A percentile compares a stretch with the other conserved stretches of the same genome.
Evolutionary conservation across 2,888 invertebrate genomes (phyloP).

Genomic region (Caenorhabditis sp.): DNA sequence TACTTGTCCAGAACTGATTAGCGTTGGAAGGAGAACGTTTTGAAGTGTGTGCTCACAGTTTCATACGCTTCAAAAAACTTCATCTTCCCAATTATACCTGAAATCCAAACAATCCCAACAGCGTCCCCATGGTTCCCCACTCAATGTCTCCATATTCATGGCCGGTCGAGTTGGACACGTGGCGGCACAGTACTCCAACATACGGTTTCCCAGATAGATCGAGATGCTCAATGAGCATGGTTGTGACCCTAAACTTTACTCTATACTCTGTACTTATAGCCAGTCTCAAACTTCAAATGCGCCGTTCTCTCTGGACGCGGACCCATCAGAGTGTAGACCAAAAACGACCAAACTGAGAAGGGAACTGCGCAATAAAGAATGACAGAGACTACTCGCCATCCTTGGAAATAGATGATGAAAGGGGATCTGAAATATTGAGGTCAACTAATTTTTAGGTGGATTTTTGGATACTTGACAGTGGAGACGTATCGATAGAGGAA

Average conservation of each 20-base stretch:
- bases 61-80: too few species aligned
- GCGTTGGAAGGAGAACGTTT: too few species aligned
- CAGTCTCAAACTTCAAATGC: slow-evolving; percentile 34
- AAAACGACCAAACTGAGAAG: slow-evolving; percentile 20
- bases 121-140: slow-evolving; percentile 18
- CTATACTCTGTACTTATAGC: background rate
- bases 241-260: slow-evolving; percentile 7
- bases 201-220: slow-evolving; percentile 23
- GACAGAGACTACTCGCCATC: slow-evolving; percentile 8
- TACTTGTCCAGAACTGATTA: too few species aligned
- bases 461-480: slow-evolving; percentile 8
- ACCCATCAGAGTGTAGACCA: slow-evolving; percentile 6
- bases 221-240: slow-evolving; percentile 23
- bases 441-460: too few species aligned
- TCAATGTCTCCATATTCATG: slow-evolving; percentile 29
- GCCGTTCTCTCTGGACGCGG: slow-evolving; percentile 30
- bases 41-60: too few species aligned
- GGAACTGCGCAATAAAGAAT: slow-evolving; percentile 35
- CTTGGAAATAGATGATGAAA: slow-evolving; percentile 15
- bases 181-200: slow-evolving; percentile 10
- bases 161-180: background rate
- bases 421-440: background rate
- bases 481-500: slow-evolving; percentile 45
- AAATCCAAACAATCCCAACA: slow-evolving; percentile 29
- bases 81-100: too few species aligned